These are phyloP conservation scores for Brienomyrus brachyistius DNA, from an alignment of 2,113 vertebrate genomes.

Conservation along the genomic window DNA sequence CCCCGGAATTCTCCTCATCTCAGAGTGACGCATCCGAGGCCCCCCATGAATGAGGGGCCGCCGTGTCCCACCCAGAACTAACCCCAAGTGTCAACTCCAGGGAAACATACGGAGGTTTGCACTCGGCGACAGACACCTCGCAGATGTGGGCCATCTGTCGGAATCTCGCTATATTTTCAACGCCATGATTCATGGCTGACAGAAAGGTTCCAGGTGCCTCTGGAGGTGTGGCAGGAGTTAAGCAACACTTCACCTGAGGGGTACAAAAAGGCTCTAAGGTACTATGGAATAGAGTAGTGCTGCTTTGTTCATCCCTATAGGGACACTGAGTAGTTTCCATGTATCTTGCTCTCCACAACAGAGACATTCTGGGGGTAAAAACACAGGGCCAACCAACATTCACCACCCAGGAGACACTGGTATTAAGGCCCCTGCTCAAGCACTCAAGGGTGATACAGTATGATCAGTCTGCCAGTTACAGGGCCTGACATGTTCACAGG, in stretches of 20 bases:
- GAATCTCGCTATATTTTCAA: background rate
- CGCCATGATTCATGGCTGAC: background rate
- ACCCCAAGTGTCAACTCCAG: background rate
- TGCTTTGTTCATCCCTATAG: background rate
- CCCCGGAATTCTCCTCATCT: background rate
- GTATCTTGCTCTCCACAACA: background rate
- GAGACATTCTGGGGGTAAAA: background rate
- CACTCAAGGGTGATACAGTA: background rate
- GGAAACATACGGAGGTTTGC: background rate
- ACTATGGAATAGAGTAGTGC: background rate
- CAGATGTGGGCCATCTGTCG: background rate
- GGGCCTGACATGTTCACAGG: background rate
- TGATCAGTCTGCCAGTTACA: background rate
- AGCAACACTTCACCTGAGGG: background rate
- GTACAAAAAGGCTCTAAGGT: background rate
- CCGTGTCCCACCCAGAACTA: background rate
- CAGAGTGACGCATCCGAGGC: background rate
- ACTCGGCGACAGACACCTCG: background rate
- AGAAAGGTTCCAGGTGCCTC: background rate
- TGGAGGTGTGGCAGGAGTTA: background rate
- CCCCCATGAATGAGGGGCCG: no score
- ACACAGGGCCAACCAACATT: background rate
- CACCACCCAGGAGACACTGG: background rate
- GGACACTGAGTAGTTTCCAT: background rate
- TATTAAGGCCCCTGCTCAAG: background rate